A percentile compares a stretch with the other conserved stretches of the same genome.
These are phyloP conservation scores for Hoplodrina ambigua DNA, from an alignment of 2,888 invertebrate species.

Conservation along the genomic window DNA sequence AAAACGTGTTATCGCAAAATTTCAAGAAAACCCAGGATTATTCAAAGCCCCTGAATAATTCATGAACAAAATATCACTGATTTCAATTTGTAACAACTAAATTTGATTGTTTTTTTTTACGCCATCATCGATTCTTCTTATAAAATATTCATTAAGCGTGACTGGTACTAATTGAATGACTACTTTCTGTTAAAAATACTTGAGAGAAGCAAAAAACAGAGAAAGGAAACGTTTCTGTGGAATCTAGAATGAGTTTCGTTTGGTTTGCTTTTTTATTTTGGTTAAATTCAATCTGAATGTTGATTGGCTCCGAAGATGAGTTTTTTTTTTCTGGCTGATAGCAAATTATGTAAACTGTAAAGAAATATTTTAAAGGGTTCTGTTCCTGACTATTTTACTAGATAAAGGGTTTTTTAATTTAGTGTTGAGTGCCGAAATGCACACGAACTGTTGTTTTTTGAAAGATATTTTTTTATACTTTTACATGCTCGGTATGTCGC, in stretches of 20 bases:
- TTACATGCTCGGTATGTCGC: no score
- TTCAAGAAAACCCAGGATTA: slow-evolving; percentile 46
- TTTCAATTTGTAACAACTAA: slow-evolving; percentile 58
- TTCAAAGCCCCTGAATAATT: slow-evolving; percentile 49
- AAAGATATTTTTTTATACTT: no score
- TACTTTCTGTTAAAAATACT: slow-evolving; percentile 39
- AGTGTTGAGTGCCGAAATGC: no score
- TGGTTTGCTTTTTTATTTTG: slow-evolving; percentile 19
- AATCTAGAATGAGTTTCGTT: slow-evolving; percentile 10
- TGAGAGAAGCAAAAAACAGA: slow-evolving; percentile 22
- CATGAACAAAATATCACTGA: slow-evolving; percentile 58
- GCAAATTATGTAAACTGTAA: background rate
- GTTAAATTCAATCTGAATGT: slow-evolving; percentile 35
- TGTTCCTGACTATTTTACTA: background rate
- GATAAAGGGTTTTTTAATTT: no score
- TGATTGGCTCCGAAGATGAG: background rate
- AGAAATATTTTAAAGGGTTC: background rate
- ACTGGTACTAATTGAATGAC: slow-evolving; percentile 49
- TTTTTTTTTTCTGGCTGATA: background rate
- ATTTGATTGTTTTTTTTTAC: slow-evolving; percentile 60
- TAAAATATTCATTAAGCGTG: slow-evolving; percentile 60
- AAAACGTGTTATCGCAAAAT: slow-evolving; percentile 47
- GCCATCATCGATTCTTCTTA: slow-evolving; percentile 52
- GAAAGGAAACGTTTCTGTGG: background rate
- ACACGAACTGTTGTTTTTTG: no score